phyloP scores from a whole-genome alignment of 2,797 vertebrate species.

The Enteromius mattozi region DNA sequence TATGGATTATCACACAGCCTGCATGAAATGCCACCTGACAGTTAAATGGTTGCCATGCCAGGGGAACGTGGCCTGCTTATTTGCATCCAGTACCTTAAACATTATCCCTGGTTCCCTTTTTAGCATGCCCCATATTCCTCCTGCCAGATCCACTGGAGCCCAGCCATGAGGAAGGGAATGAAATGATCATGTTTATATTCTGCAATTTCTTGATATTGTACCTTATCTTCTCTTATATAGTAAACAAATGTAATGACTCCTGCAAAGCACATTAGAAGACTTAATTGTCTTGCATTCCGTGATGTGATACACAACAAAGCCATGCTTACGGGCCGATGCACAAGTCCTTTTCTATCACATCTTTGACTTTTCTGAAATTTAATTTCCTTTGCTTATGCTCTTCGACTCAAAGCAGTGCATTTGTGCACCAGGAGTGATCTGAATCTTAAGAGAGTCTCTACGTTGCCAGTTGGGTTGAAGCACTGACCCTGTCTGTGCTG shows the following conservation, averaged over 20 bases:
- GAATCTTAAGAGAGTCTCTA: constrained; percentile 34
- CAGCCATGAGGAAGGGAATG: constrained; percentile 32
- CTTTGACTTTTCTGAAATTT: constrained; percentile 39
- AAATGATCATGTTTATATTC: constrained; percentile 13
- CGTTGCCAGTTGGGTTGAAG: constrained; percentile 3
- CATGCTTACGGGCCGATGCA: constrained; percentile 15
- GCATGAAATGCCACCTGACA: constrained; percentile 58
- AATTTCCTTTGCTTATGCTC: constrained; percentile 38
- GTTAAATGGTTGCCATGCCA: constrained; percentile 52
- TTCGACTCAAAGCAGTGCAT: constrained; percentile 9
- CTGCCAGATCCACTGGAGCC: constrained; percentile 28
- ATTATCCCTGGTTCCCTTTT: constrained; percentile 44
- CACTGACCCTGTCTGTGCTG: constrained; percentile 25
- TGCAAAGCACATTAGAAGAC: constrained; percentile 51
- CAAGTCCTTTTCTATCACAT: constrained; percentile 37
- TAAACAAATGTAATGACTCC: constrained; percentile 55
- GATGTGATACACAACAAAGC: constrained; percentile 42
- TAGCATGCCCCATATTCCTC: constrained; percentile 41
- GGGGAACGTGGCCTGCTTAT: constrained; percentile 33
- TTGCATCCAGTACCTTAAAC: constrained; percentile 42
- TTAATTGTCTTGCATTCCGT: constrained; percentile 53
- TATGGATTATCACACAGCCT: constrained; percentile 53
- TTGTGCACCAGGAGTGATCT: constrained; percentile 25
- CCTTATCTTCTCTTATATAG: constrained; percentile 26
- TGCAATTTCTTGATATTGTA: constrained; percentile 13